Conservation (phyloP, 1,140 invertebrate genomes). For the Zaprionus lachaisei region DNA sequence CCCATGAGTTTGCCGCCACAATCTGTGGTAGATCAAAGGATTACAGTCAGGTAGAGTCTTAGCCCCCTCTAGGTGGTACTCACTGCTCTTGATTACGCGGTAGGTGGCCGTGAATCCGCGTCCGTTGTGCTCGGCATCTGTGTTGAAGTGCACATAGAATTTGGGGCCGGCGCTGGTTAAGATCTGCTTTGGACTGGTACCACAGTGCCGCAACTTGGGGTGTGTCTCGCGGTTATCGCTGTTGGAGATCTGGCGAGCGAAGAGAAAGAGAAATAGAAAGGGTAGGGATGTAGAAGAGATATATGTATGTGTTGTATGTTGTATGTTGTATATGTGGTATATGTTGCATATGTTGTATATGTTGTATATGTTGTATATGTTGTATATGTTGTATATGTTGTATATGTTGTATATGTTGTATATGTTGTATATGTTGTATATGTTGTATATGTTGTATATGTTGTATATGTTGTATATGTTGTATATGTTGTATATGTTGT, state of each 20-base stretch:
- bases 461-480: too few relatives aligned
- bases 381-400: too few relatives aligned
- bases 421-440: too few relatives aligned
- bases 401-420: too few relatives aligned
- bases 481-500: too few relatives aligned
- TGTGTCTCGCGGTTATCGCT: background rate
- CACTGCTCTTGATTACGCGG: slow-evolving; percentile 72
- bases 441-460: too few relatives aligned
- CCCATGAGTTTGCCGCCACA: slow-evolving; percentile 64
- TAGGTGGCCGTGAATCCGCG: slow-evolving; percentile 89
- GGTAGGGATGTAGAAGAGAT: too few relatives aligned
- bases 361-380: too few relatives aligned
- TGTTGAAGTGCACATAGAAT: slow-evolving; percentile 67
- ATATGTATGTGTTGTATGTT: too few relatives aligned
- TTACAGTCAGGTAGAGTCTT: background rate
- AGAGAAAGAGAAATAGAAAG: background rate
- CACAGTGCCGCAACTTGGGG: slow-evolving; percentile 64
- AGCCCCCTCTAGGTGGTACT: slow-evolving; percentile 19
- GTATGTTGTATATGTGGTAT: too few relatives aligned
- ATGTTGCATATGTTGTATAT: too few relatives aligned
- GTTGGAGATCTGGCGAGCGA: slow-evolving; percentile 53
- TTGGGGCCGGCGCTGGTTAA: slow-evolving; percentile 56
- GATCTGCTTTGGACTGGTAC: slow-evolving; percentile 25
- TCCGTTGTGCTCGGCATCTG: slow-evolving; percentile 73
- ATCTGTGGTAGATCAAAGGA: slow-evolving; percentile 22